Base-by-base conservation (phyloP, 2,888 invertebrate genomes). In the Lithophane ornitopus region DNA sequence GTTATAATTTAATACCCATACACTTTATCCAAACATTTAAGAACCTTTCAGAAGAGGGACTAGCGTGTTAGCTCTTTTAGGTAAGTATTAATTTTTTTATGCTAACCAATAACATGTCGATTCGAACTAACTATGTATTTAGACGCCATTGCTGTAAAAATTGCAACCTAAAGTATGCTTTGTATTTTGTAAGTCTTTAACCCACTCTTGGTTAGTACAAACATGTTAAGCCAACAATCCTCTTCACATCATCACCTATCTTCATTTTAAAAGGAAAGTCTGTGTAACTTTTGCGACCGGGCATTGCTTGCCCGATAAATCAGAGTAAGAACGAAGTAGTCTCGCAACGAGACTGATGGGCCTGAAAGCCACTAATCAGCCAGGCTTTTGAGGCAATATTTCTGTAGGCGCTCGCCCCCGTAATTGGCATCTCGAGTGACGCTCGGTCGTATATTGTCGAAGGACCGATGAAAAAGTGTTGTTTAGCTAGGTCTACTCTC, bases 371-470 rank as follows among this genome's bases (percentile, higher is more conserved):
- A 59, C 49, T 69, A 61, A 78, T 82, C 68, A 89, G 89, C 59
- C 41, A 46, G n/a, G 28, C 26, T 39, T 41, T 69, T 66, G 41
- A 59, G 34, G 41, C 26, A 49, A 76, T 66, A 76, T 81, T 65
- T 81, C 46, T 76, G 26, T 59, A 56, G 69, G 63, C 59, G 34
- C 63, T 65, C 65, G 63, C 58, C 14, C 46, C n/a, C 12, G 11
- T 75, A 76, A 81, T 80, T 81, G 65, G 65, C 41, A 44, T 59
- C 81, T 69, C 76, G 22, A 68, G 26, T 66, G 85, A 86, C 82
- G 86, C 86, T 85, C 78, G 74, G 85, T 76, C 80, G 78, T 88
- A 88, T 89, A 91, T 91, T 90, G 87, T 85, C 84, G 86, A 80
- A 89, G 78, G 85, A 75, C 69, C 86, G 88, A 88, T 88, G 83